A percentile compares a stretch with the other conserved stretches of the same genome.
Evolutionary conservation across 2,797 vertebrate species (phyloP).

Genomic region (Anabas testudineus): DNA sequence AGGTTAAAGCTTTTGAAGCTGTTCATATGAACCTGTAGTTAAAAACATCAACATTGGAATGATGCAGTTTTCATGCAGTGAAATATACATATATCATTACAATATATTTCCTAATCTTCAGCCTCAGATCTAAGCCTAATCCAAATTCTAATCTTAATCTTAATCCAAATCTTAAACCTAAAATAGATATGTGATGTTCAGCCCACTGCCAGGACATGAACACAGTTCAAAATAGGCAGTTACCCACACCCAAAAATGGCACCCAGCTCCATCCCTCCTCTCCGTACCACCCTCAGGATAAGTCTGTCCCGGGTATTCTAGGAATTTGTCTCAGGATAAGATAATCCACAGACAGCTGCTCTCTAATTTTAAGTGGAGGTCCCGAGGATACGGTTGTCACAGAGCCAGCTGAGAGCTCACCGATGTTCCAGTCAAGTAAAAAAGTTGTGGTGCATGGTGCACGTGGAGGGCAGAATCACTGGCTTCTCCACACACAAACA

Average conservation of each 20-base stretch:
- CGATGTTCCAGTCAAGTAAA: slow-evolving; percentile 27
- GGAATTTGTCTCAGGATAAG: slow-evolving; percentile 81
- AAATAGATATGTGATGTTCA: slow-evolving; percentile 1
- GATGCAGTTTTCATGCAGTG: neutral
- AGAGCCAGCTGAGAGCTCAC: slow-evolving; percentile 15
- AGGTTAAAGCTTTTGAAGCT: neutral
- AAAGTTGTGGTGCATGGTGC: slow-evolving; percentile 25
- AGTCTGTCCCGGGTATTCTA: slow-evolving; percentile 82
- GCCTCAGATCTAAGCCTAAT: neutral
- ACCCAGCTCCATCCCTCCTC: slow-evolving; percentile 64
- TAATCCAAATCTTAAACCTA: neutral
- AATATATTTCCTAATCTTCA: slow-evolving; percentile 2
- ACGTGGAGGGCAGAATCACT: slow-evolving; percentile 6
- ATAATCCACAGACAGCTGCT: slow-evolving; percentile 84
- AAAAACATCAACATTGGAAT: slow-evolving; percentile 1
- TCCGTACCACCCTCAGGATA: slow-evolving; percentile 68
- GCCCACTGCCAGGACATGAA: slow-evolving; percentile 28
- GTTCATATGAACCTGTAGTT: neutral
- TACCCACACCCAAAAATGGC: slow-evolving; percentile 62
- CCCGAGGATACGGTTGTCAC: slow-evolving; percentile 62
- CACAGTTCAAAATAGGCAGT: slow-evolving; percentile 76
- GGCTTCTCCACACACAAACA: neutral
- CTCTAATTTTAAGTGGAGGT: slow-evolving; percentile 83
- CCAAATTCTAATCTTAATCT: neutral
- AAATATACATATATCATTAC: neutral